Base-by-base conservation (phyloP, 2,888 invertebrate genomes). In the Leptinotarsa rubiginosa region DNA sequence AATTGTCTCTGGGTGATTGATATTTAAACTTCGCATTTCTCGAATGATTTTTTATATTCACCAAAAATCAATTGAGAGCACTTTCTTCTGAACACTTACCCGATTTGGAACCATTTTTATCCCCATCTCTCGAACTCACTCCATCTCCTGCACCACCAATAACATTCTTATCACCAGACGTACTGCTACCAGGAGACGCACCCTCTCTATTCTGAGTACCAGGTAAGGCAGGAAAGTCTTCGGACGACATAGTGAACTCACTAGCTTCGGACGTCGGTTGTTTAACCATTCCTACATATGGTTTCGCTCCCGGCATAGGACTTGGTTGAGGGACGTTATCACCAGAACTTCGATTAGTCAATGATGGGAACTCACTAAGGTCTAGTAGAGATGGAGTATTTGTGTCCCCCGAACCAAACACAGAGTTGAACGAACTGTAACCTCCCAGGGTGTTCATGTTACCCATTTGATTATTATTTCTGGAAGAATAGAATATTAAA, bases 191-290 rank as follows among this genome's bases (percentile, higher is more conserved):
- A 20, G 93, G 93, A 82, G 93, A 92, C 20, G 92, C 90, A 73
- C 92, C 92, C 82, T 92, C 92, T 82, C 92, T 90, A 83, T 90
- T 92, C 64, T 95, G 94, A 81, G 96, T 96, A 84, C 99, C 99
- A 81, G 99, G 99, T 87, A 99, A 91, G 87, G 99, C 99, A 83
- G 99, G 99, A 89, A 99, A 99, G 90, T 99, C 99, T 90, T 99
- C 99, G 84, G 95, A 97, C 85, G 98, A 98, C 94, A 99, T 99
- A 86, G 97, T 96, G 90, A 97, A 97, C 90, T 97, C 97, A 81
- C 94, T 96, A 86, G 96, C 93, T 89, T 97, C 97, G 69, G 95
- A 93, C 85, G 96, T 95, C 79, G 97, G 97, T 77, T 83, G 83
- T 90, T 97, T 97, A 83, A 97, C 96, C 96, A 97, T 96, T 87